Percentiles rank a stretch among this genome's conserved stretches.
Conservation (phyloP, 2,797 vertebrate genomes). For the Myotis pilosus region DNA sequence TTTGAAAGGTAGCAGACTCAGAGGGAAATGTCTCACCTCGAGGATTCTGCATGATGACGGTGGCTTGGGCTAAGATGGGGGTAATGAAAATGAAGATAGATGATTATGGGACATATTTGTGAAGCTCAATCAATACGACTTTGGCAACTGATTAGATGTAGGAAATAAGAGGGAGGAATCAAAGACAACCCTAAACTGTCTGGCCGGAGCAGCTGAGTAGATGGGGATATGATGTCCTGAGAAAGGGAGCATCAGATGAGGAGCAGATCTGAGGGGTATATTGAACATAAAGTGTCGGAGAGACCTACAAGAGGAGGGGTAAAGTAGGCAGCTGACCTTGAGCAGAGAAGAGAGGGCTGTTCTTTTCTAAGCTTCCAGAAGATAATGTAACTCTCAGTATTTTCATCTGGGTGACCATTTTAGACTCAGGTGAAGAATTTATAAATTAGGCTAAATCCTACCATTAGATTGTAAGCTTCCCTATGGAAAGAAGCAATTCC, state of each 20-base stretch:
- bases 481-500: neutral
- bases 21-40: neutral
- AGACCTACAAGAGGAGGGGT: neutral
- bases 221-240: neutral
- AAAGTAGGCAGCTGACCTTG: neutral
- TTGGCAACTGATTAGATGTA: neutral
- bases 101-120: neutral
- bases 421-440: neutral
- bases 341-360: neutral
- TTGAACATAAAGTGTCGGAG: neutral
- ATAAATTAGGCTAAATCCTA: neutral
- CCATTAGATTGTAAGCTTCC: neutral
- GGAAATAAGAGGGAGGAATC: neutral
- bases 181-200: neutral
- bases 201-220: neutral
- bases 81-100: neutral
- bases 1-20: neutral
- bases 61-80: neutral
- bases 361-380: neutral
- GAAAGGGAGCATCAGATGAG: neutral
- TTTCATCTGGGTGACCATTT: neutral
- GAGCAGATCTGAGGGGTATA: neutral
- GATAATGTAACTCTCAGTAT: neutral
- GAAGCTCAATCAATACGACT: neutral
- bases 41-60: neutral